These are phyloP conservation scores for Nycteola revayana DNA, from an alignment of 2,888 invertebrate genomes.

Conservation along the genomic window DNA sequence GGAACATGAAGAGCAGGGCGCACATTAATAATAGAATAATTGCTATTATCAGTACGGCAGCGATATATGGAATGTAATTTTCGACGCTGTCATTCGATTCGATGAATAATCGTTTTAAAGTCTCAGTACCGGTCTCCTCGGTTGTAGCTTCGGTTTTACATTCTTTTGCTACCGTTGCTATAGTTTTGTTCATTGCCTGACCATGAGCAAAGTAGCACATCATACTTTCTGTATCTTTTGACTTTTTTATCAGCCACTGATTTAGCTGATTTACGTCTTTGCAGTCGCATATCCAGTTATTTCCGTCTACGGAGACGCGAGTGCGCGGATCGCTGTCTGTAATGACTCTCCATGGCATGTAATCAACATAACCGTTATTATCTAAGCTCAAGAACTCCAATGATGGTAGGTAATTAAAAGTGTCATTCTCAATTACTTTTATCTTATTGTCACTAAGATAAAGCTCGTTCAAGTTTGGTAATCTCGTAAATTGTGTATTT, in stretches of 20 bases:
- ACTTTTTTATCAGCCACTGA: conserved; percentile 86
- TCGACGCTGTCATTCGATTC: conserved; percentile 85
- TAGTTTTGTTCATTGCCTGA: conserved; percentile 74
- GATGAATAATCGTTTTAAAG: conserved; percentile 80
- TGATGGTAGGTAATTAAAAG: conserved; percentile 87
- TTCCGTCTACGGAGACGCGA: conserved; percentile 87
- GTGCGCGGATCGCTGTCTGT: conserved; percentile 85
- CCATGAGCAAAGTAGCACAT: conserved; percentile 84
- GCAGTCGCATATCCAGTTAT: conserved; percentile 93
- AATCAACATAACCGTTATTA: conserved; percentile 89
- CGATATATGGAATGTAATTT: conserved; percentile 88
- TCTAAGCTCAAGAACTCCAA: conserved; percentile 88
- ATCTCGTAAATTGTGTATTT: conserved; percentile 90
- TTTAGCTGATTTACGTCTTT: conserved; percentile 85
- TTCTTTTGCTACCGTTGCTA: conserved; percentile 70
- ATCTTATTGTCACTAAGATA: conserved; percentile 90
- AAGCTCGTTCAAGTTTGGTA: conserved; percentile 87
- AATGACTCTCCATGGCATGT: conserved; percentile 87
- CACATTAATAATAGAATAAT: conserved; percentile 86
- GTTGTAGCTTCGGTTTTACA: conserved; percentile 86
- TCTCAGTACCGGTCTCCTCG: conserved; percentile 82
- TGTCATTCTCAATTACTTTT: conserved; percentile 87
- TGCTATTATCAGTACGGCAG: conserved; percentile 86
- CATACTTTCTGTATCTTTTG: conserved; percentile 85
- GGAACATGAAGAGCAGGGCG: conserved; percentile 87